These are phyloP conservation scores for Limonius californicus DNA, from an alignment of 1,140 invertebrate species.

Conservation along the genomic window DNA sequence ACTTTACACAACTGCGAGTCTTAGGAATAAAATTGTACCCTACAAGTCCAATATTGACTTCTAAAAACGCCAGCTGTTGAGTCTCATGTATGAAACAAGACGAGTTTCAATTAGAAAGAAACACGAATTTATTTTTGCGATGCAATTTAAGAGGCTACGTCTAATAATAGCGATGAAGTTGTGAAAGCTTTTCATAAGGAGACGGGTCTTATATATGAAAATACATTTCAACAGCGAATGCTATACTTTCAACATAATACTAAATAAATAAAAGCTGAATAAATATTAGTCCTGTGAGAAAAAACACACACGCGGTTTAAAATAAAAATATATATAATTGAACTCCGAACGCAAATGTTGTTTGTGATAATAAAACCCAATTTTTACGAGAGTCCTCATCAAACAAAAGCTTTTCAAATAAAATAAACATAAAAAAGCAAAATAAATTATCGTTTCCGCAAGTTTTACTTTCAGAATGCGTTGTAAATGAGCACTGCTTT, in stretches of 20 bases:
- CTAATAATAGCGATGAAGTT: neutral
- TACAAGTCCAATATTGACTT: too few species aligned
- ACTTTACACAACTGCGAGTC: too few species aligned
- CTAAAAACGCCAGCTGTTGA: too few species aligned
- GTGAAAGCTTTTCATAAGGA: neutral
- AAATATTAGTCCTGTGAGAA: slow-evolving; percentile 32
- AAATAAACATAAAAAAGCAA: slow-evolving; percentile 42
- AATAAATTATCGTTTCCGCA: slow-evolving; percentile 41
- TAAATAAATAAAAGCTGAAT: slow-evolving; percentile 33
- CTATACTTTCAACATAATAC: slow-evolving; percentile 20
- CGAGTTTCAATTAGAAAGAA: too few species aligned
- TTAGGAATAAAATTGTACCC: too few species aligned
- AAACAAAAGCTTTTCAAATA: slow-evolving; percentile 42
- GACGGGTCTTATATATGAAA: slow-evolving; percentile 7
- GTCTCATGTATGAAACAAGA: too few species aligned
- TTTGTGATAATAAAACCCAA: slow-evolving; percentile 44
- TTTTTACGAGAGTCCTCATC: slow-evolving; percentile 43
- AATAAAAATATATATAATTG: slow-evolving; percentile 38
- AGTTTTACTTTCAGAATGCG: slow-evolving; percentile 40
- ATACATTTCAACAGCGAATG: slow-evolving; percentile 9
- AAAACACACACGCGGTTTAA: slow-evolving; percentile 33
- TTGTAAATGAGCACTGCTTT: neutral
- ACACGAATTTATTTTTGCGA: too few species aligned
- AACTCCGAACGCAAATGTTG: slow-evolving; percentile 40
- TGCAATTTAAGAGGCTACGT: too few species aligned